Evolutionary conservation across 2,113 vertebrate species (phyloP), one percentile per base, ranked within the genome.

Genomic region (Glaucidium brasilianum): DNA sequence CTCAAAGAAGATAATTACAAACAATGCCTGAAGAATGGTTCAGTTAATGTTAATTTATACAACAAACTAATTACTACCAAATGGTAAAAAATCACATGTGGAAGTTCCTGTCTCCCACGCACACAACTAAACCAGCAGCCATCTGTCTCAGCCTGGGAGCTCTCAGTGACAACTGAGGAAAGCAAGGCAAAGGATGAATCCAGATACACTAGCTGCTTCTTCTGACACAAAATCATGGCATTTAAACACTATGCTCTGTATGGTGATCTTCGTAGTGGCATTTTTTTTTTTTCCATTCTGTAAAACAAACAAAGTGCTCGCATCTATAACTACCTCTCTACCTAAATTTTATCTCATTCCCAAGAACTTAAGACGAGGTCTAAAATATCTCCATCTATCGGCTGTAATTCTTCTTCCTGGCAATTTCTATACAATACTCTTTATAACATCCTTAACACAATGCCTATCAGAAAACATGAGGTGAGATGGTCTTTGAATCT

Each of bases 11-110:
- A 99, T 98, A 98, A 98, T 97, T 97, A 97, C 98, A 98, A 99
- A 99, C 99, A 99, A 99, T 99, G 98, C 98, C 97, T 97, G 97
- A 97, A 98, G 98, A 99, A 99, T 98, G 98, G 98, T 98, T 98
- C 98, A 99, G 98, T 99, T 99, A 98, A 98, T 98, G 99, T 99
- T 99, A 99, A 99, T 99, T 99, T 99, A 99, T 99, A 99, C 99
- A 99, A 99, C 99, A 99, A 99, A 99, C 99, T 99, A 99, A 99
- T 99, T 99, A 99, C 99, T 98, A 98, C 98, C 99, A 99, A 99
- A 99, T 99, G 98, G 98, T 98, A 98, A 98, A 98, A 97, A 99
- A 99, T 99, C 98, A 99, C 99, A 99, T 99, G 99, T 99, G 99
- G 99, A 99, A 98, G 96, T 98, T 98, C 97, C 97, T 98, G 96